A percentile compares a stretch with the other conserved stretches of the same genome.
phyloP scores from a whole-genome alignment of 2,888 invertebrate genomes.

The Plagodis pulveraria region DNA sequence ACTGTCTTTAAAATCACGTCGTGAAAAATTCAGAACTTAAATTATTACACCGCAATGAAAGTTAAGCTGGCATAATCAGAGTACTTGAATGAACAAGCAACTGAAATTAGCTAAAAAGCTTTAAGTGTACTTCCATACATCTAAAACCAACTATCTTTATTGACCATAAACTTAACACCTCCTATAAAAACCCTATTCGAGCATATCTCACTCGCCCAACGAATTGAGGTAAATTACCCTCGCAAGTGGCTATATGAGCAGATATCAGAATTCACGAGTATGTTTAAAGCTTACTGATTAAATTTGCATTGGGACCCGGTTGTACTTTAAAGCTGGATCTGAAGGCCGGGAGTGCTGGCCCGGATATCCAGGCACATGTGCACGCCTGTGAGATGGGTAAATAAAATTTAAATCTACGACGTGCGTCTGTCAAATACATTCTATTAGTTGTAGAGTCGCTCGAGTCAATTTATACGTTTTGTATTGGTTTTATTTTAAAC shows the following conservation, averaged over 20 bases:
- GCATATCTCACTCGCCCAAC: constrained; percentile 20
- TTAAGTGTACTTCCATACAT: background rate
- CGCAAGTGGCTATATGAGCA: constrained; percentile 30
- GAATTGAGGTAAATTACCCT: constrained; percentile 32
- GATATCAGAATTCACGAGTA: constrained; percentile 34
- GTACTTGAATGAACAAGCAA: too few relatives aligned
- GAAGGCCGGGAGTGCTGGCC: constrained; percentile 17
- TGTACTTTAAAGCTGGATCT: constrained; percentile 45
- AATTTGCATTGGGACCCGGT: constrained; percentile 51
- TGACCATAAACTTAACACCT: constrained; percentile 12
- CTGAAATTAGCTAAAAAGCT: too few relatives aligned
- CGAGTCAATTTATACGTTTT: too few relatives aligned
- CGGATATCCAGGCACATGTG: constrained; percentile 42
- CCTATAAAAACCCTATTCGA: constrained; percentile 15
- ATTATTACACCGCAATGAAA: too few relatives aligned
- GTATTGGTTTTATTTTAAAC: too few relatives aligned
- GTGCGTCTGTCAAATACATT: constrained; percentile 24
- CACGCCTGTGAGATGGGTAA: constrained; percentile 26
- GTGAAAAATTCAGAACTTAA: too few relatives aligned
- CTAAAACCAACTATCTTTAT: constrained; percentile 11
- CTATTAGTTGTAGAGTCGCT: too few relatives aligned
- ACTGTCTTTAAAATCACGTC: too few relatives aligned
- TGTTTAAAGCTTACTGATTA: constrained; percentile 48
- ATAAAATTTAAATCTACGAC: constrained; percentile 41
- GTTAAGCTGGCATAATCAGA: too few relatives aligned